Conservation (phyloP, 2,113 vertebrate genomes). For the Pelobates fuscus region DNA sequence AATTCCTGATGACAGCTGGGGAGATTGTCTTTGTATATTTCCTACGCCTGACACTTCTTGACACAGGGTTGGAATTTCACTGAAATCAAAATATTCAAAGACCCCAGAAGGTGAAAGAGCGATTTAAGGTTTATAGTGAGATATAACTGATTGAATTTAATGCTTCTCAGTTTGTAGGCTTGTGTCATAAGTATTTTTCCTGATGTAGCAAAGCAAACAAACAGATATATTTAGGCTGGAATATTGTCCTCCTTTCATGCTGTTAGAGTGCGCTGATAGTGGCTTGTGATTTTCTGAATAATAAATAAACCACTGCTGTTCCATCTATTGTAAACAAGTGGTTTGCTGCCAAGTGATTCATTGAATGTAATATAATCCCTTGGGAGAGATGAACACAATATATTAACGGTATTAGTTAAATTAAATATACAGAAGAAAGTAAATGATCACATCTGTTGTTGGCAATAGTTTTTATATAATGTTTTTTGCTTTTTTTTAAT, state of each 20-base stretch:
- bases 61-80: no score
- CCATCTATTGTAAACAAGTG: constrained; percentile 36
- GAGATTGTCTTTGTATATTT: no score
- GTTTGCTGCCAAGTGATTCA: constrained; percentile 34
- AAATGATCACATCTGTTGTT: constrained; percentile 45
- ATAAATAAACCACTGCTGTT: constrained; percentile 43
- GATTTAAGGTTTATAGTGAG: no score
- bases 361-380: constrained; percentile 39
- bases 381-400: constrained; percentile 42
- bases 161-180: background rate
- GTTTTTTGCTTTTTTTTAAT: no score
- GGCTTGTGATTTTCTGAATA: constrained; percentile 41
- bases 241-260: background rate
- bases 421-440: constrained; percentile 37
- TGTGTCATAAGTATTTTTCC: background rate
- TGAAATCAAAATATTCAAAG: no score
- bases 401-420: constrained; percentile 34
- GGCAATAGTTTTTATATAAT: constrained; percentile 24
- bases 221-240: background rate
- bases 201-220: background rate
- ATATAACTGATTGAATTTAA: no score
- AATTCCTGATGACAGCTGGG: no score
- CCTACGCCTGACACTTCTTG: no score
- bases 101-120: no score
- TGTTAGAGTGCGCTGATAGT: background rate